A percentile compares a stretch with the other conserved stretches of the same genome.
Conservation (phyloP, 2,797 vertebrate genomes). For the Myotis myotis region DNA sequence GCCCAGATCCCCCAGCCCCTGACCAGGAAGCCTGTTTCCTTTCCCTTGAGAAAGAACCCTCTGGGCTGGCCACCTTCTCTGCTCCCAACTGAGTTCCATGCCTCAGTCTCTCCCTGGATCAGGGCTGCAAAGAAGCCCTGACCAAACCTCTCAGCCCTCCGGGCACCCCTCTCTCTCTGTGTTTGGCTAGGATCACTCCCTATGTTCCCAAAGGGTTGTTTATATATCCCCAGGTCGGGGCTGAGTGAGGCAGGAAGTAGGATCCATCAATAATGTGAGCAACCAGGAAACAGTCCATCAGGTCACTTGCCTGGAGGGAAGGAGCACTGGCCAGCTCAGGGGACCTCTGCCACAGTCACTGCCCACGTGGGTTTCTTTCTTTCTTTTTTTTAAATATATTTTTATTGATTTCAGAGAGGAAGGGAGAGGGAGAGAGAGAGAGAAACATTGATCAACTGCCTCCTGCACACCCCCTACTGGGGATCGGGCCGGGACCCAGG, state of each 20-base stretch:
- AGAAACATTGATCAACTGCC: too few relatives aligned
- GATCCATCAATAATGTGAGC: neutral
- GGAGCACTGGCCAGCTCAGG: neutral
- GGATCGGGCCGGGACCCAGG: too few relatives aligned
- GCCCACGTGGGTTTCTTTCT: neutral
- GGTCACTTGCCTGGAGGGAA: neutral
- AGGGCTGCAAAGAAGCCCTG: neutral
- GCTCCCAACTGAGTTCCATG: neutral
- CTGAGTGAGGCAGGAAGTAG: neutral
- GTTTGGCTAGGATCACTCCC: neutral
- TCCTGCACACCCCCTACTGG: too few relatives aligned
- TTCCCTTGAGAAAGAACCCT: neutral
- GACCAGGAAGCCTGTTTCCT: neutral
- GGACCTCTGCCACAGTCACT: neutral
- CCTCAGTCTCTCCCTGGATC: neutral
- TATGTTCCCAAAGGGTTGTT: neutral
- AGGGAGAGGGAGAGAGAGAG: too few relatives aligned
- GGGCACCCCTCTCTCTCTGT: neutral
- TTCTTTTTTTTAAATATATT: neutral
- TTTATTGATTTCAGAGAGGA: too few relatives aligned
- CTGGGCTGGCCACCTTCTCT: neutral
- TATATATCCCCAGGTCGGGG: neutral
- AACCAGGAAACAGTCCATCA: neutral
- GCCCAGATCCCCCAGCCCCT: neutral
- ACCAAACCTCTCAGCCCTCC: neutral